phyloP scores from a whole-genome alignment of 2,113 vertebrate genomes.

The Thermophis baileyi region DNA sequence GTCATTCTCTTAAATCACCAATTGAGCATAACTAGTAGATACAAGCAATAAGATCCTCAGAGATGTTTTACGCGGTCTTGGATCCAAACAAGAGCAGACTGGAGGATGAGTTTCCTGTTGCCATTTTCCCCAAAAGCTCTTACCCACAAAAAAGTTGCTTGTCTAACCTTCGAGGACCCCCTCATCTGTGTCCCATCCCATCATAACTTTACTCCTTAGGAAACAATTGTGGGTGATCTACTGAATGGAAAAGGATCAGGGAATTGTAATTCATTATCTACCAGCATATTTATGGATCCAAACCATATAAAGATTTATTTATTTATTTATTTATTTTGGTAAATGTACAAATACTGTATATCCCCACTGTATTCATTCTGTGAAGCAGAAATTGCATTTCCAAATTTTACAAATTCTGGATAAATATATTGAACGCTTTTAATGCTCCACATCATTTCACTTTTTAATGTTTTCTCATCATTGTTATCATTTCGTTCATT shows the following conservation, averaged over 20 bases:
- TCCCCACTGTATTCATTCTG: not conserved
- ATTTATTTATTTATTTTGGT: too few species aligned
- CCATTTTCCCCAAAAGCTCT: not conserved
- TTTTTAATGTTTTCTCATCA: slow-evolving; percentile 28
- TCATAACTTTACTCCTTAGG: not conserved
- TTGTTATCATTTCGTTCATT: slow-evolving; percentile 56
- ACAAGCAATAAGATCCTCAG: not conserved
- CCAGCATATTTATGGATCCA: not conserved
- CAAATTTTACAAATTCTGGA: slow-evolving; percentile 20
- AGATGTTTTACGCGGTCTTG: not conserved
- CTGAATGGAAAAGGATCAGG: not conserved
- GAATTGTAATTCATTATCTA: not conserved
- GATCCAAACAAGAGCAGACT: too few species aligned
- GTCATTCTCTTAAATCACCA: not conserved
- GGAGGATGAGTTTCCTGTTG: too few species aligned
- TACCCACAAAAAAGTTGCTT: not conserved
- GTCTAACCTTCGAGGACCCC: not conserved
- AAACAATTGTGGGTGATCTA: not conserved
- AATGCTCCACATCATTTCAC: slow-evolving; percentile 48
- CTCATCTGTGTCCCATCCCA: not conserved
- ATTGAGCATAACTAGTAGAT: not conserved
- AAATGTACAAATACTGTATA: too few species aligned
- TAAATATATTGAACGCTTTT: slow-evolving; percentile 19
- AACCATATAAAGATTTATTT: not conserved
- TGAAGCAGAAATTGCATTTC: not conserved